Base-by-base conservation (phyloP, 92 coral and sea anemone species). In the Palythoa caribaeorum region DNA sequence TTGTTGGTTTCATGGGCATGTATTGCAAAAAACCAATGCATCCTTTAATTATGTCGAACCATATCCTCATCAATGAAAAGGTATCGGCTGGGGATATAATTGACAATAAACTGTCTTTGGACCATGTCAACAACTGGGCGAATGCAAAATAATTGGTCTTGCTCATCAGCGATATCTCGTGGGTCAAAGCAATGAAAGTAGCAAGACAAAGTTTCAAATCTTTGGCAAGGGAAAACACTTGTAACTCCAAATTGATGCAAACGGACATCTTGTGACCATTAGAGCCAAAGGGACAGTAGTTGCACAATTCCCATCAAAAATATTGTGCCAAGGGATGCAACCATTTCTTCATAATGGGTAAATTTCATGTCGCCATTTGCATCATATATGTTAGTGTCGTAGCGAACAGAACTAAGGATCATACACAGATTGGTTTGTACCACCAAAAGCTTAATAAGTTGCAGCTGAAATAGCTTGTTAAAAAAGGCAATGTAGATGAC, bases 1-100 rank as follows among this genome's bases (percentile, higher is more conserved):
- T 65, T 44, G 75, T 63, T 63, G 76, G 60, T 69, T 83, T 70
- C 87, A 66, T 70, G 39, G 87, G 87, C 87, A 83, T 83, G 53
- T 83, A 83, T 47, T 84, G 79, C 1, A 70, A 38, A 54, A 70
- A 84, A 3, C 79, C 88, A 1, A 84, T 4, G 39, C 78, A 36
- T 35, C 76, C 75, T 39, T 81, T 81, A 38, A 28, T 28, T 28
- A 28, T 73, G 38, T 36, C 77, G 77, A 15, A 73, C 77, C 76
- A 71, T 71, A 1, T 44, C 76, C 76, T 28, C 76, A 71, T 71
- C 76, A 7, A 71, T 71, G 3, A 44, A 71, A 28, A 71, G 44
- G 47, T 17, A 71, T 38, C 76, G 0, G 76, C 76, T 71, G 15
- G 47, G 76, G 76, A 17, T 71, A 14, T 71, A 71, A 37, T 71